Evolutionary conservation across 2,888 invertebrate genomes (phyloP).

Genomic region (Metalampra italica): DNA sequence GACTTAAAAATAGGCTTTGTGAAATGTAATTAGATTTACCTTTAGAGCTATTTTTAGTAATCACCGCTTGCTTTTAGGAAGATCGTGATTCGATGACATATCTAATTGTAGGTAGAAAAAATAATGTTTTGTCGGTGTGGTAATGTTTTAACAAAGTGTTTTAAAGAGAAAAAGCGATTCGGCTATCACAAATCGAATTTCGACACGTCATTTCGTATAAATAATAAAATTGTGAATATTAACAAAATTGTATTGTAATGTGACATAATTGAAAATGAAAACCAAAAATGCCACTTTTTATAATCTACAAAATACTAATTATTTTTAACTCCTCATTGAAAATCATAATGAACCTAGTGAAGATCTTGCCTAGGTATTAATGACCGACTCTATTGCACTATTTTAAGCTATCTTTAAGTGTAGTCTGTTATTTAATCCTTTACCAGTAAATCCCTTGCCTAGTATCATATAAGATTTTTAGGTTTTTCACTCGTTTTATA

Average conservation of each 20-base stretch:
- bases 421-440: slow-evolving; percentile 68
- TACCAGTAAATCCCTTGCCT: slow-evolving; percentile 69
- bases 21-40: slow-evolving; percentile 7
- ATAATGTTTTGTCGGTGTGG: slow-evolving; percentile 63
- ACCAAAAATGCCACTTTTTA: slow-evolving; percentile 7
- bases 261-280: slow-evolving; percentile 6
- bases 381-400: slow-evolving; percentile 47
- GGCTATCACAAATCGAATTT: slow-evolving; percentile 17
- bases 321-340: background rate
- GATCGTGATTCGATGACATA: slow-evolving; percentile 75
- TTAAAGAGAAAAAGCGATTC: slow-evolving; percentile 32
- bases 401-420: slow-evolving; percentile 75
- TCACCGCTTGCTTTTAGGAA: slow-evolving; percentile 65
- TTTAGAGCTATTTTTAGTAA: slow-evolving; percentile 22
- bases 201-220: slow-evolving; percentile 20
- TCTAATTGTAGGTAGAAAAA: slow-evolving; percentile 71
- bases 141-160: slow-evolving; percentile 37
- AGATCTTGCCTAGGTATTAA: background rate
- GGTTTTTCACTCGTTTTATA: slow-evolving; percentile 78
- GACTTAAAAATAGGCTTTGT: slow-evolving; percentile 2
- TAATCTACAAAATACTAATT: too few species aligned
- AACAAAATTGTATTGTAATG: background rate
- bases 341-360: background rate
- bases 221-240: slow-evolving; percentile 6
- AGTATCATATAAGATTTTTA: slow-evolving; percentile 69